Conservation (phyloP, 53 echinoderm and acorn worm species). For the Zoroaster sp. region DNA sequence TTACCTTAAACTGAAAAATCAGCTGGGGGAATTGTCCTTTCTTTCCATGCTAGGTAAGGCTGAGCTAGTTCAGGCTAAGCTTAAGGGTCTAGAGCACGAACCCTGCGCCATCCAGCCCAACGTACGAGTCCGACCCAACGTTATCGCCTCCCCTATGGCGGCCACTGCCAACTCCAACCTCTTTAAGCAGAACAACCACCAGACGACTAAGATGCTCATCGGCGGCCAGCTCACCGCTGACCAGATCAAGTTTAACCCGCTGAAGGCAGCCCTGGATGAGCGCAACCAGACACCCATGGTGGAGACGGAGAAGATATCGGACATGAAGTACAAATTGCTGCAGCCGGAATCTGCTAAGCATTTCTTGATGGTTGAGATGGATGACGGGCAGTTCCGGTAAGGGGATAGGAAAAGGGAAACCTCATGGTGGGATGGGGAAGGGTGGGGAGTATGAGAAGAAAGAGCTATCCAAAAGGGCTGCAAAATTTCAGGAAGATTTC, state of each 20-base stretch:
- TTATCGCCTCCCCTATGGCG: not conserved
- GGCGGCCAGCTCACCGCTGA: conserved; percentile 80
- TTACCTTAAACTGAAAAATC: no score
- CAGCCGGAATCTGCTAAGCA: conserved; percentile 65
- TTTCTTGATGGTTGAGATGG: conserved; percentile 16
- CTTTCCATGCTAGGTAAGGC: conserved; percentile 75
- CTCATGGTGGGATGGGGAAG: no score
- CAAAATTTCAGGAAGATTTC: no score
- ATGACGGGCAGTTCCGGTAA: conserved; percentile 42
- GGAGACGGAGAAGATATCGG: conserved; percentile 76
- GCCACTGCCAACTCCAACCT: conserved; percentile 26
- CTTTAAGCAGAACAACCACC: conserved; percentile 68
- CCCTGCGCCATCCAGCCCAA: conserved; percentile 80
- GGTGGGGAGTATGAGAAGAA: no score
- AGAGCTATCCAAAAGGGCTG: no score
- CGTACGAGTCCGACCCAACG: conserved; percentile 4
- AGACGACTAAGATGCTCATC: conserved; percentile 62
- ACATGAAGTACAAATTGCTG: conserved; percentile 73
- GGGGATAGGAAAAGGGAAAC: no score
- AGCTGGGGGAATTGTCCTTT: not conserved
- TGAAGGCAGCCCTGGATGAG: conserved; percentile 83
- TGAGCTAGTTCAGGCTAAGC: conserved; percentile 84
- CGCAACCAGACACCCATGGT: conserved; percentile 68
- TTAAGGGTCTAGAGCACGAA: conserved; percentile 92
- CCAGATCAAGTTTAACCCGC: conserved; percentile 83